phyloP scores from a whole-genome alignment of 1,140 invertebrate genomes.

The Aphidius ervi region DNA sequence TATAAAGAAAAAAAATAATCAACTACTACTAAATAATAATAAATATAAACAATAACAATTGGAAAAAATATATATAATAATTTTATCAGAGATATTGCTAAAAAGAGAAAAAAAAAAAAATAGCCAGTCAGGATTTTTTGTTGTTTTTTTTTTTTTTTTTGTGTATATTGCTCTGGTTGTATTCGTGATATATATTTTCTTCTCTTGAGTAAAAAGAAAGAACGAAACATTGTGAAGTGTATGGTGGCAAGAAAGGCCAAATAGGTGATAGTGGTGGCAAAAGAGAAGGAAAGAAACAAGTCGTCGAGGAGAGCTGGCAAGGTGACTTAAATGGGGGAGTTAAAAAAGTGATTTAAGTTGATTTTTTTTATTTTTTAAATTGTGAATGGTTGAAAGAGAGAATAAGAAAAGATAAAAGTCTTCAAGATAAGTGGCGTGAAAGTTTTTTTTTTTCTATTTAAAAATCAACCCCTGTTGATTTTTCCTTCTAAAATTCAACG shows the following conservation, averaged over 20 bases:
- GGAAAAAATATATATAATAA: too few relatives aligned
- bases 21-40: too few relatives aligned
- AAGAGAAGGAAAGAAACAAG: conserved; percentile 5
- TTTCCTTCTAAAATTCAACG: too few relatives aligned
- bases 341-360: conserved; percentile 9
- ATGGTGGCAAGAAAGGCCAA: conserved; percentile 16
- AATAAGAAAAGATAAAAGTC: not conserved
- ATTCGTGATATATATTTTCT: not conserved
- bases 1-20: too few relatives aligned
- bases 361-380: not conserved
- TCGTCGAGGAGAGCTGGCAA: conserved; percentile 5
- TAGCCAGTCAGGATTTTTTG: not conserved
- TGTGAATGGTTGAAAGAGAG: not conserved
- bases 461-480: too few relatives aligned
- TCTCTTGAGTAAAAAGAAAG: not conserved
- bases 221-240: conserved; percentile 3
- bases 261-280: not conserved
- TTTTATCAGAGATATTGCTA: not conserved
- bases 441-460: too few relatives aligned
- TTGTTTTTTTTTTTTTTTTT: too few relatives aligned
- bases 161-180: too few relatives aligned
- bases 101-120: not conserved
- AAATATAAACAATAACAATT: too few relatives aligned
- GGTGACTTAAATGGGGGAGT: conserved; percentile 7
- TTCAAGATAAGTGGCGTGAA: conserved; percentile 6